Conservation (phyloP, 2,888 invertebrate species). For the Strigamia crassipes region DNA sequence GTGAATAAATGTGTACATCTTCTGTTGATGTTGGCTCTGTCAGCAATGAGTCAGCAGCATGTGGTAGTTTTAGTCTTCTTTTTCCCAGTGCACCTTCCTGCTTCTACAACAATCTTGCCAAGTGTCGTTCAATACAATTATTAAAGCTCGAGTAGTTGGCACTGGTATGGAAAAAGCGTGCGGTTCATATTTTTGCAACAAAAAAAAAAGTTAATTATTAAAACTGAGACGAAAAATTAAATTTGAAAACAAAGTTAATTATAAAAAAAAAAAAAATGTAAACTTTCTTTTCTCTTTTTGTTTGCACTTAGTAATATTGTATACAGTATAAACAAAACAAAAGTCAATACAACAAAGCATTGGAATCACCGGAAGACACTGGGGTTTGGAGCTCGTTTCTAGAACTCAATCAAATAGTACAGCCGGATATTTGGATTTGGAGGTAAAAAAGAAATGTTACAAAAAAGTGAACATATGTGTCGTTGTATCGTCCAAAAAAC, state of each 20-base stretch:
- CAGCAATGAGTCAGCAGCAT: conserved; percentile 21
- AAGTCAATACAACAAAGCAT: no score
- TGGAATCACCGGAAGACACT: no score
- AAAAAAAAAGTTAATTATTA: background rate
- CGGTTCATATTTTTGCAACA: background rate
- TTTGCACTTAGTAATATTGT: no score
- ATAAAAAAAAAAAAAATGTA: no score
- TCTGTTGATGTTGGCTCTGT: background rate
- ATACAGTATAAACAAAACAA: no score
- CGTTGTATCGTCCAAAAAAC: no score
- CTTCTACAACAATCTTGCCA: background rate
- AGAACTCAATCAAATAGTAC: no score
- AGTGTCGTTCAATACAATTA: conserved; percentile 21
- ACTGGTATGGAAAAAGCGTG: background rate
- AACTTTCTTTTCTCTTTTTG: no score
- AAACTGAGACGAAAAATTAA: background rate
- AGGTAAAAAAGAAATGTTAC: no score
- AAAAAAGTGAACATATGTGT: no score
- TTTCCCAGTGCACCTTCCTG: background rate
- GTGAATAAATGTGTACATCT: background rate
- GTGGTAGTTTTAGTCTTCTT: background rate
- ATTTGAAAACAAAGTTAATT: background rate
- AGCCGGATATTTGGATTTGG: no score
- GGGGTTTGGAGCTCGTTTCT: no score
- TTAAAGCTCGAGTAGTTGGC: conserved; percentile 4